Percentiles rank a stretch among this genome's conserved stretches.
These are phyloP conservation scores for Amphiprion clarkii DNA, from an alignment of 2,797 vertebrate species.

Conservation along the genomic window DNA sequence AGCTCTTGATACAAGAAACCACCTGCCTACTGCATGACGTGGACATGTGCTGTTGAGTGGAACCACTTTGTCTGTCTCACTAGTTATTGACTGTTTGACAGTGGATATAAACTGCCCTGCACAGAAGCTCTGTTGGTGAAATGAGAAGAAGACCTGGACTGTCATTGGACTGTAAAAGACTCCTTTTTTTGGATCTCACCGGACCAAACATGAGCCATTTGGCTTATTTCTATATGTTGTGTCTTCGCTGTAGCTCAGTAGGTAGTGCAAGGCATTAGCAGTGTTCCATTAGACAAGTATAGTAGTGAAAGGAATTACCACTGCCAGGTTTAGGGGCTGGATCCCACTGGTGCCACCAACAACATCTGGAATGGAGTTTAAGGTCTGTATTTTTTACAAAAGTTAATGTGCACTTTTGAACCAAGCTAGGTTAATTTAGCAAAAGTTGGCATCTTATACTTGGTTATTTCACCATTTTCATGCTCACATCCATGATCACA, in stretches of 20 bases:
- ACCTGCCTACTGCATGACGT: background rate
- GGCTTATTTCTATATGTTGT: slow-evolving; percentile 12
- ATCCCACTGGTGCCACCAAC: background rate
- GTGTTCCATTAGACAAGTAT: background rate
- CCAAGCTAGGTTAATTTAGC: slow-evolving; percentile 17
- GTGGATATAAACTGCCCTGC: slow-evolving; percentile 13
- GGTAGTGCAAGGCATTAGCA: slow-evolving; percentile 23
- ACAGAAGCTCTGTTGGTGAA: background rate
- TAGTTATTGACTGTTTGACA: slow-evolving; percentile 4
- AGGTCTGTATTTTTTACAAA: background rate
- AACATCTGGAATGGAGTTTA: background rate
- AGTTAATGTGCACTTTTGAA: slow-evolving; percentile 19
- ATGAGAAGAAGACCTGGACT: slow-evolving; percentile 10
- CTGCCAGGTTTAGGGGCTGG: slow-evolving; percentile 46
- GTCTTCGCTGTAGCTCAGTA: slow-evolving; percentile 30
- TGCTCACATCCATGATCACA: background rate
- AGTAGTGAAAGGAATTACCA: slow-evolving; percentile 34
- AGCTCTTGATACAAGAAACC: background rate
- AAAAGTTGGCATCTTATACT: background rate
- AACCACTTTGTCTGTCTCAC: background rate
- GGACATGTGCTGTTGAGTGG: background rate
- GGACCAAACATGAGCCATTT: slow-evolving; percentile 10
- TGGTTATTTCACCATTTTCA: background rate
- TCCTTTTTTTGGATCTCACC: background rate
- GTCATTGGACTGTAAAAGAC: background rate